Conservation (phyloP, 2,797 vertebrate genomes). For the Graptemys geographica region DNA sequence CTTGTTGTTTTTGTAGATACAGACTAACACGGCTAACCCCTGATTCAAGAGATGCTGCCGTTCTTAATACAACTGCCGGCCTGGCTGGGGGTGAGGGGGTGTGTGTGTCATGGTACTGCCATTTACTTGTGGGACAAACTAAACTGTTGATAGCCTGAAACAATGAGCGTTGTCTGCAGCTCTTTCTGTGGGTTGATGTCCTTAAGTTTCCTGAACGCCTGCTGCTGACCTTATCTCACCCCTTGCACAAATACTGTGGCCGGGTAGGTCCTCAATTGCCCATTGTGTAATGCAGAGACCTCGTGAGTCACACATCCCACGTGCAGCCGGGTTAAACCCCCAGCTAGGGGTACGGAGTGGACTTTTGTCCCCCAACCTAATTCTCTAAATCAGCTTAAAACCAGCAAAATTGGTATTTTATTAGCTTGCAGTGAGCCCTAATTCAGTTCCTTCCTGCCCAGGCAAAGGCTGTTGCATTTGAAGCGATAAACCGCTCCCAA, state of each 20-base stretch:
- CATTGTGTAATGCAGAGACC: constrained; percentile 60
- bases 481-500: accelerated
- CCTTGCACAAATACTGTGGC: accelerated
- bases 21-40: too few species aligned
- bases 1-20: too few species aligned
- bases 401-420: background rate
- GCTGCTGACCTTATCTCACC: constrained; percentile 65
- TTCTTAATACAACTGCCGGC: background rate
- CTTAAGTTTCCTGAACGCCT: background rate
- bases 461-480: background rate
- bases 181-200: background rate
- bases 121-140: background rate
- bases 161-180: background rate
- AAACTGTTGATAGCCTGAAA: background rate
- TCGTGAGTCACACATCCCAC: constrained; percentile 52
- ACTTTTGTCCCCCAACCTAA: background rate
- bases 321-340: constrained; percentile 34
- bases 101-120: background rate
- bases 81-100: background rate
- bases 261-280: constrained; percentile 49
- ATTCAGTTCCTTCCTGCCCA: background rate
- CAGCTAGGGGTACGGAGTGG: accelerated
- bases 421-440: background rate
- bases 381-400: constrained; percentile 26
- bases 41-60: background rate